Evolutionary conservation across 2,888 invertebrate genomes (phyloP), one percentile per base, ranked within the genome.

Genomic region (Cerastoderma edule): DNA sequence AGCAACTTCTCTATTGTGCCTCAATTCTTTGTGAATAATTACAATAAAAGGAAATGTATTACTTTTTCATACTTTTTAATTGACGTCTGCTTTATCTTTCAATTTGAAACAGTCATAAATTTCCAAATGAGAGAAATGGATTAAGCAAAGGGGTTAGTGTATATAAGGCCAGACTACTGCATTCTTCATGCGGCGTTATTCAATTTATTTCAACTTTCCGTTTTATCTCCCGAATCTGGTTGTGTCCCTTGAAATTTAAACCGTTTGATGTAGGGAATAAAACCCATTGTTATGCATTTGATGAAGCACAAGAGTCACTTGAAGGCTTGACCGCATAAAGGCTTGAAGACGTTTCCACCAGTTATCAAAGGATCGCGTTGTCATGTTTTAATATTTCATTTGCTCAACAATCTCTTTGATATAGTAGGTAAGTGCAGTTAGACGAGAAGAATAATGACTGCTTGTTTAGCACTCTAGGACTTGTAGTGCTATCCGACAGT

Each of bases 201-300:
- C 72, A 77, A 77, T 77, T 77, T 70, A 73, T 67, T 77, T 73
- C 68, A 72, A 77, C 69, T 77, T 77, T 72, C 65, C 57, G 70
- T 73, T 77, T 73, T 77, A 77, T 73, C 66, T 77, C 44, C 46
- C 22, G 35, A 69, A 73, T 73, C 70, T 70, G 48, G 54, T 74
- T 74, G 60, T 60, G 67, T 69, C 57, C 64, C 53, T 53, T 74
- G 78, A 70, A 78, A 78, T 70, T 64, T 39, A 73, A 74, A 73
- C 78, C 48, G 73, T 73, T 78, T 78, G 78, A 78, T 53, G 78
- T 78, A n/a, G 3, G 67, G 67, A 70, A 78, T 74, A 74, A 72
- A 74, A 70, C 67, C 78, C 71, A 67, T 78, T 78, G 78, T 78
- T 78, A 67, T 73, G 67, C 67, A 73, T 78, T 74, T 78, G 78